phyloP scores from a whole-genome alignment of 2,888 invertebrate species.

The Drosophila lutescens region DNA sequence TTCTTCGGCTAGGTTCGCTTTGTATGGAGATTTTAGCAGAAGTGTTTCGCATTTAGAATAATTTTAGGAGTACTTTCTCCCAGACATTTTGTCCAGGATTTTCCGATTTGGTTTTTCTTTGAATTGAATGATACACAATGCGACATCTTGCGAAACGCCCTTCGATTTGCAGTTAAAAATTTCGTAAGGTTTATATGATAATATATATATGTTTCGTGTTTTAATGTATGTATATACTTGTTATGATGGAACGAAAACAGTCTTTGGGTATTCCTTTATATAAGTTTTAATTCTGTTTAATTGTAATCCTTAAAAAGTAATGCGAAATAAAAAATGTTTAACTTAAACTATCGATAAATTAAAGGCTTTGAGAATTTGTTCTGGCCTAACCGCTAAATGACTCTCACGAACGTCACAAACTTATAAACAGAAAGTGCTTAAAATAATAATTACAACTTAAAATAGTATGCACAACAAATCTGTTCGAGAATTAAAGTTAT shows the following conservation, averaged over 20 bases:
- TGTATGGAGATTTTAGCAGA: conserved; percentile 50
- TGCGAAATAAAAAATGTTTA: conserved; percentile 44
- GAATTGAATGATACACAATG: conserved; percentile 60
- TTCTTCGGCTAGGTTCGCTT: conserved; percentile 48
- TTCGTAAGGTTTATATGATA: conserved; percentile 41
- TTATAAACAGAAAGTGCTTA: conserved; percentile 26
- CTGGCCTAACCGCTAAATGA: conserved; percentile 52
- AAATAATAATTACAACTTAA: conserved; percentile 48
- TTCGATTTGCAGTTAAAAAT: conserved; percentile 64
- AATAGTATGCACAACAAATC: conserved; percentile 47
- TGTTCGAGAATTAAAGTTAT: conserved; percentile 43
- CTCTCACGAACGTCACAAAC: conserved; percentile 35
- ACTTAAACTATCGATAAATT: conserved; percentile 18
- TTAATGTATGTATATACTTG: conserved; percentile 68
- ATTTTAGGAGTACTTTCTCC: conserved; percentile 69
- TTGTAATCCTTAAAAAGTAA: conserved; percentile 56
- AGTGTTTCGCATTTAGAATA: conserved; percentile 68
- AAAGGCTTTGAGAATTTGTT: conserved; percentile 28
- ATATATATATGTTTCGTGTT: conserved; percentile 44
- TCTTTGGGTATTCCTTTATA: conserved; percentile 84
- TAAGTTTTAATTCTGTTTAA: conserved; percentile 67
- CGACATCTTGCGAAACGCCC: conserved; percentile 25
- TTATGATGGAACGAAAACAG: conserved; percentile 85
- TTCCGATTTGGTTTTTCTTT: conserved; percentile 36
- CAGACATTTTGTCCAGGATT: conserved; percentile 12